Base-by-base conservation (phyloP, 1,140 invertebrate species). In the Aplysia californica region DNA sequence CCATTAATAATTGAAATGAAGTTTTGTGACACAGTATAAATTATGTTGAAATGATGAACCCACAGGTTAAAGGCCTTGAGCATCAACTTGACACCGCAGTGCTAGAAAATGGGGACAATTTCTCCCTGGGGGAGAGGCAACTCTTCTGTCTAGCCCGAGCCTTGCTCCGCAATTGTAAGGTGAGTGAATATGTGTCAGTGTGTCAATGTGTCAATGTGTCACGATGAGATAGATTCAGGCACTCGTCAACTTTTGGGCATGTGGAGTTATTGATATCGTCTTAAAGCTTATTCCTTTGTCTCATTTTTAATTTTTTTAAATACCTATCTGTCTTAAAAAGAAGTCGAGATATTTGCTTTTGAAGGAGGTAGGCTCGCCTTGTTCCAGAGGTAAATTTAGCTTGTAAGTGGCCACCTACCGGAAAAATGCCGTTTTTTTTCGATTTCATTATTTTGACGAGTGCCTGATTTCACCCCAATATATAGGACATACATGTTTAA, bases 71-170 rank as follows among this genome's bases (percentile, higher is more conserved):
- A n/a, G 77, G 61, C 2, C 82, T 92, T 70, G 81, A 89, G 5
- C 85, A 88, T 21, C 87, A 91, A 67, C 70, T 86, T 26, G 82
- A 85, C 44, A 83, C 88, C 36, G 65, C 75, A 66, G 89, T 93
- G 3, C 84, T 89, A 20, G 91, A 92, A 77, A 90, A 90, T 81
- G 92, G 92, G 23, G 88, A 88, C 71, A 92, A 93, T 83, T 91
- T 92, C 78, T 94, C 93, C 77, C 88, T 90, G 5, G 89, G 89
- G 50, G 89, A 90, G 75, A 81, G 88, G 65, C 90, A 91, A 76
- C 78, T 91, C 5, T 75, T 91, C 10, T 91, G 89, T 79, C 77
- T 91, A 68, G 90, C 89, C 3, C 78, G 90, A 76, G 90, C 89
- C 21, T 73, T 91, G 21, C 83, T 91, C 1, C 72, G 89, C 20